Conservation (phyloP, 2,113 vertebrate species). For the Cricetomys ansorgei region DNA sequence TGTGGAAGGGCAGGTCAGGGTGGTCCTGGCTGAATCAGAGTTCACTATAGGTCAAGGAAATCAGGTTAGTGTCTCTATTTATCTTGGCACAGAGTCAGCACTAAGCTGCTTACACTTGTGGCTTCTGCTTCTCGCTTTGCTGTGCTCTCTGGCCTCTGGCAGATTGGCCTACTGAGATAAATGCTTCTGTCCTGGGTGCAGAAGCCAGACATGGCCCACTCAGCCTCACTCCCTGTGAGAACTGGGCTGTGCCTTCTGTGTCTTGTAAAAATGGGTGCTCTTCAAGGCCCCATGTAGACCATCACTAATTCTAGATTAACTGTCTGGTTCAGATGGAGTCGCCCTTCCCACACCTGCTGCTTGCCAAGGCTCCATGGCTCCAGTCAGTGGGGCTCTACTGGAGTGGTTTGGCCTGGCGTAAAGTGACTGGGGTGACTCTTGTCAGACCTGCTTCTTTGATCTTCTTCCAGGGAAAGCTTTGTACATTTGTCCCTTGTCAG, state of each 20-base stretch:
- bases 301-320: background rate
- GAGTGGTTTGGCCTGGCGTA: fast-evolving
- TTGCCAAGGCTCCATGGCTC: background rate
- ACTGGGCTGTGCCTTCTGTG: fast-evolving
- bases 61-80: background rate
- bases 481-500: too few species aligned
- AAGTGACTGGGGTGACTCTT: background rate
- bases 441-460: background rate
- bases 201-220: background rate
- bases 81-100: background rate
- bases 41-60: background rate
- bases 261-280: background rate
- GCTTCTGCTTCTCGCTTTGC: background rate
- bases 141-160: fast-evolving
- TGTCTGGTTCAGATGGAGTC: background rate
- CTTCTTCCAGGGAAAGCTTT: background rate
- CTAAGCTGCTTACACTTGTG: fast-evolving
- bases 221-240: background rate
- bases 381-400: background rate
- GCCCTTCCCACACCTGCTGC: background rate
- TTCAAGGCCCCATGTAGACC: background rate
- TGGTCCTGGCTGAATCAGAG: background rate
- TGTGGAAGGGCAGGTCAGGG: background rate
- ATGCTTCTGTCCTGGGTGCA: background rate
- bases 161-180: background rate